A percentile compares a stretch with the other conserved stretches of the same genome.
Conservation (phyloP, 2,113 vertebrate genomes). For the Anguilla japonica region DNA sequence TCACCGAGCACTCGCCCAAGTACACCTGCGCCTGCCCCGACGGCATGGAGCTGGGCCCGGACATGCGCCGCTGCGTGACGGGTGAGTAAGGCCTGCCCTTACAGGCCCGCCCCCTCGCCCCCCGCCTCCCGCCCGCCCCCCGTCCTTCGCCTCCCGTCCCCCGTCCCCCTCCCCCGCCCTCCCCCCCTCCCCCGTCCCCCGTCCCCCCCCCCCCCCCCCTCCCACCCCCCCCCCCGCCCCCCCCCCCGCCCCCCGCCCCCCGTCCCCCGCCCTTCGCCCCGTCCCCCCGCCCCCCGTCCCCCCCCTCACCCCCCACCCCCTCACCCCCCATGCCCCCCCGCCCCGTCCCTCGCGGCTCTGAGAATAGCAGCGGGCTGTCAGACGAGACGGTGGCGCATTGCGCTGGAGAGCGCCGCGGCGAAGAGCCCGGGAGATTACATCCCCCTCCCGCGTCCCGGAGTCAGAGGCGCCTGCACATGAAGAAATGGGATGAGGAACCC, state of each 20-base stretch:
- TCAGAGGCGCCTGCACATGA: constrained; percentile 6
- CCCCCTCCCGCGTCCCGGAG: not conserved
- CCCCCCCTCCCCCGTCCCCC: not conserved
- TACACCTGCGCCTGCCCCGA: constrained; percentile 96
- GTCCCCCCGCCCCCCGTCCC: not conserved
- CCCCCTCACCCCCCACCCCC: not conserved
- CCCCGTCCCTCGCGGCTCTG: not conserved
- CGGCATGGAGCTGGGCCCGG: constrained; percentile 86
- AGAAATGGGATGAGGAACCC: not conserved
- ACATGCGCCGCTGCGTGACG: constrained; percentile 89
- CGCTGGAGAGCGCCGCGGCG: not conserved
- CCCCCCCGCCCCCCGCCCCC: not conserved
- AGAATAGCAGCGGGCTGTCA: not conserved
- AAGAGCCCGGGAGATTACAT: not conserved
- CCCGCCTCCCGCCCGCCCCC: no score
- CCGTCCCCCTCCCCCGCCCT: not conserved
- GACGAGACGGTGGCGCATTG: not conserved
- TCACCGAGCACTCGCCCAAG: constrained; percentile 87
- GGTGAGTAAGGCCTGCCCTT: constrained; percentile 64
- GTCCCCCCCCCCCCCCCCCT: no score
- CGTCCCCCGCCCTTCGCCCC: no score
- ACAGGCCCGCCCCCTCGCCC: no score
- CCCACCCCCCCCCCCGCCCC: not conserved
- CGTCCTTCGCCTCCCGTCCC: no score
- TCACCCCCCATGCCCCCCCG: not conserved